Base-by-base conservation (phyloP, 2,888 invertebrate genomes). In the Neoitamus cyanurus region DNA sequence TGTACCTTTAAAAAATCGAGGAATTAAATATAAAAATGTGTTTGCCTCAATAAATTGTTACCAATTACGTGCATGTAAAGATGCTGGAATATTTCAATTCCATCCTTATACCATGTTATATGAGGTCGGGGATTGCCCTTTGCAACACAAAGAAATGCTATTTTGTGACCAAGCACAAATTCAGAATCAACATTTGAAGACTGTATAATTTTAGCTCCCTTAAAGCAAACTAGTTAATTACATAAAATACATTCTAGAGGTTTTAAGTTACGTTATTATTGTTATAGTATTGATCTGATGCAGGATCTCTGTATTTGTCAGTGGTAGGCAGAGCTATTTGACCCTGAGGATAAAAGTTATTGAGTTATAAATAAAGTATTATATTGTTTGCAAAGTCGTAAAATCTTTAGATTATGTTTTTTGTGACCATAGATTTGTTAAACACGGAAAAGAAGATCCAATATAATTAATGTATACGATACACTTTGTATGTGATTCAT, bases 21-120 rank as follows among this genome's bases (percentile, higher is more conserved):
- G 11, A 36, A 70, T 31, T 9, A 70, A 85, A 84, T 83, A 69
- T 37, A 58, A 70, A 42, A 42, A n/a, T 13, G n/a, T 5, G 1
- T 5, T 0, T 42, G n/a, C n/a, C n/a, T n/a, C n/a, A n/a, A n/a
- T n/a, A n/a, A n/a, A 42, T n/a, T n/a, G 0, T n/a, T n/a, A 5
- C 6, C 87, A 93, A 94, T 93, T 91, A 97, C 97, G 90, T 97
- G 97, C 89, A 97, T 92, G 90, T 97, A 97, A 84, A 95, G 94
- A 92, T 97, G 97, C 34, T 96, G 95, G 89, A 97, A 97, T 89
- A 98, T 95, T 92, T 98, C 98, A 20, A 96, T 95, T 36, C 97
- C 98, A 90, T 98, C 98, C 90, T 98, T 98, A 90, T 96, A 97
- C 98, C 98, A 98, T 25, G 97, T 98, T 86, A 98, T 97, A 87